A percentile compares a stretch with the other conserved stretches of the same genome.
Conservation (phyloP, 2,113 vertebrate genomes). For the Gallinago paraguaiae region DNA sequence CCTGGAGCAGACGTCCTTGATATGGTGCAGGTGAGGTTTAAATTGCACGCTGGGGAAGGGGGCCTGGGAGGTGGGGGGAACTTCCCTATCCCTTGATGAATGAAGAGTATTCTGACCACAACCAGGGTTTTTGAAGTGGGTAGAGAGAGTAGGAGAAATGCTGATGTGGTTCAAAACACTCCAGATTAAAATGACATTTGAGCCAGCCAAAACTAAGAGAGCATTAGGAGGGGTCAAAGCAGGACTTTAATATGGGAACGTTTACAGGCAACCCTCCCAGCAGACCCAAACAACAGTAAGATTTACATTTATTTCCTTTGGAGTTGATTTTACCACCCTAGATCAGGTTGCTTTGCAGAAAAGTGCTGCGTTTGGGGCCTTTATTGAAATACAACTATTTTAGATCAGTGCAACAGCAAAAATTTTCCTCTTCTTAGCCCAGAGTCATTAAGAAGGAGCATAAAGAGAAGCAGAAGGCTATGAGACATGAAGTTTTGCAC, state of each 20-base stretch:
- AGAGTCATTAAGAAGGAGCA: background rate
- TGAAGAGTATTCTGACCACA: background rate
- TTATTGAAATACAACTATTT: background rate
- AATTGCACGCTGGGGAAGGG: background rate
- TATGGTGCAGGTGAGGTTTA: background rate
- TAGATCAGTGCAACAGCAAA: background rate
- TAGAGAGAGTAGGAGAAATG: background rate
- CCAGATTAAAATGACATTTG: background rate
- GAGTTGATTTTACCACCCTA: background rate
- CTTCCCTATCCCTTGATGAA: background rate
- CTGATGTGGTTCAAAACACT: background rate
- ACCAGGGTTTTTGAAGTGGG: background rate
- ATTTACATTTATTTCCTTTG: background rate
- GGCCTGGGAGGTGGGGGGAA: background rate
- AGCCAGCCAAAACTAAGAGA: background rate
- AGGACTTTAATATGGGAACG: background rate
- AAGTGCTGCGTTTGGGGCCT: background rate
- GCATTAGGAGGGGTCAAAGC: rapidly evolving
- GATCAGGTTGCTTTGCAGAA: background rate
- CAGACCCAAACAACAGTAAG: background rate
- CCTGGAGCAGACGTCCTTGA: background rate
- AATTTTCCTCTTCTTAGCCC: background rate
- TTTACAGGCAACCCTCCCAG: background rate
- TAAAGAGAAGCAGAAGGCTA: background rate
- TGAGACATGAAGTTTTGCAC: background rate